Conservation (phyloP, 1,140 invertebrate species). For the Xylocopa sonorina region DNA sequence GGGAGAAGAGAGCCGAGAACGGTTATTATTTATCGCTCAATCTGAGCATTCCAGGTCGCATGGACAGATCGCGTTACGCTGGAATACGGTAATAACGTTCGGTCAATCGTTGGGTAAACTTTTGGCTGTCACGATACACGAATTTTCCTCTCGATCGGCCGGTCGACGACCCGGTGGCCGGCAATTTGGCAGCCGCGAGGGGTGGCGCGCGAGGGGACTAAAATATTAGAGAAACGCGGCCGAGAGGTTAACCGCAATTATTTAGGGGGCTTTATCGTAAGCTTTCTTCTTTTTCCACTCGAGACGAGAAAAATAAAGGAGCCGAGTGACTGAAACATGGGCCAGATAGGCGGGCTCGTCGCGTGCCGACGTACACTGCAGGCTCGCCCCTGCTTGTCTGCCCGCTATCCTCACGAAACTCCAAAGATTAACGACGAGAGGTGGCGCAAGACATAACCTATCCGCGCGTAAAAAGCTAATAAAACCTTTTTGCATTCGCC, state of each 20-base stretch:
- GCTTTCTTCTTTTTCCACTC: slow-evolving; percentile 50
- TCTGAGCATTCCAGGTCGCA: not conserved
- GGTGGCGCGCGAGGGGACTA: not conserved
- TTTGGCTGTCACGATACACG: slow-evolving; percentile 12
- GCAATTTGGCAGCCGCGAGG: slow-evolving; percentile 48
- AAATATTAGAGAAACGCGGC: slow-evolving; percentile 51
- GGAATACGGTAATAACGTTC: not conserved
- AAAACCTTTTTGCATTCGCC: slow-evolving; percentile 72
- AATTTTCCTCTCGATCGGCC: not conserved
- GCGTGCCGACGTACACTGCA: slow-evolving; percentile 73
- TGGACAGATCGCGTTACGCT: no score
- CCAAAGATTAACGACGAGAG: slow-evolving; percentile 74
- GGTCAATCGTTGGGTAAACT: not conserved
- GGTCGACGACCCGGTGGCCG: slow-evolving; percentile 21
- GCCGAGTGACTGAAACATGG: slow-evolving; percentile 68
- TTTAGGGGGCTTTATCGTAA: slow-evolving; percentile 68
- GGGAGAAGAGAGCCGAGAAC: not conserved
- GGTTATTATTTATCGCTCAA: not conserved
- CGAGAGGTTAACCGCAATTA: slow-evolving; percentile 60
- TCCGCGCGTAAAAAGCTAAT: slow-evolving; percentile 71
- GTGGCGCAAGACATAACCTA: slow-evolving; percentile 74
- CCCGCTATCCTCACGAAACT: slow-evolving; percentile 72
- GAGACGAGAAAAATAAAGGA: slow-evolving; percentile 64
- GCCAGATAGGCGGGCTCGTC: slow-evolving; percentile 70
- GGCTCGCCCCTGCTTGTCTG: slow-evolving; percentile 72